phyloP scores from a whole-genome alignment of 1,140 invertebrate genomes.

The Formica selysi region DNA sequence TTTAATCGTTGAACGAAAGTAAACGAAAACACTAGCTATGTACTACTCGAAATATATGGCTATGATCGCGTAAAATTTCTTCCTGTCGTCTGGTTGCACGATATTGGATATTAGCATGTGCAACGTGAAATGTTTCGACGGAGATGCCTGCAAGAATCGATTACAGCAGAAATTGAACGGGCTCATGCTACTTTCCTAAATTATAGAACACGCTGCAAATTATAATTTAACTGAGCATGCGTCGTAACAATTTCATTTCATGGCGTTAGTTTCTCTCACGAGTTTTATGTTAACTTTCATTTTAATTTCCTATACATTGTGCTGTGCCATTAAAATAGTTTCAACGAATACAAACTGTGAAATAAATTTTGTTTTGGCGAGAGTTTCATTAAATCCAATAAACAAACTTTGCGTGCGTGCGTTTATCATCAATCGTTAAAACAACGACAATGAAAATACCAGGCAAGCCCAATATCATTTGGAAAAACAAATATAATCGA shows the following conservation, averaged over 20 bases:
- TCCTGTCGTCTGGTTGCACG: neutral
- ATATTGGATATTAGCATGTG: neutral
- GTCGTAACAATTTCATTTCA: neutral
- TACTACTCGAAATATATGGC: neutral
- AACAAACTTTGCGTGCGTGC: neutral
- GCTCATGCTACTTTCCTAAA: neutral
- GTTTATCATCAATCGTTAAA: neutral
- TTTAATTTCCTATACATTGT: neutral
- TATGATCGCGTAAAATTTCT: neutral
- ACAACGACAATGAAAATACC: neutral
- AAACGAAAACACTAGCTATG: neutral
- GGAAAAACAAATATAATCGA: neutral
- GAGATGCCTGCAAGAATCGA: neutral
- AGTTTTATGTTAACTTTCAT: neutral
- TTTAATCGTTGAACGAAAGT: neutral
- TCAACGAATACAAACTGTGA: neutral
- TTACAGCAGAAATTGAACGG: constrained; percentile 24
- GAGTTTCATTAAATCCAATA: neutral
- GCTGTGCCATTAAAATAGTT: neutral
- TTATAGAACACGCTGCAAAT: neutral
- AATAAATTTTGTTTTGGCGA: neutral
- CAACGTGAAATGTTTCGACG: neutral
- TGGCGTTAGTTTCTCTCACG: neutral
- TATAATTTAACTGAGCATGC: neutral
- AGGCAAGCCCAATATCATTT: neutral